Evolutionary conservation across 2,888 invertebrate species (phyloP), one percentile per base, ranked within the genome.

Genomic region (Adelphocoris suturalis): DNA sequence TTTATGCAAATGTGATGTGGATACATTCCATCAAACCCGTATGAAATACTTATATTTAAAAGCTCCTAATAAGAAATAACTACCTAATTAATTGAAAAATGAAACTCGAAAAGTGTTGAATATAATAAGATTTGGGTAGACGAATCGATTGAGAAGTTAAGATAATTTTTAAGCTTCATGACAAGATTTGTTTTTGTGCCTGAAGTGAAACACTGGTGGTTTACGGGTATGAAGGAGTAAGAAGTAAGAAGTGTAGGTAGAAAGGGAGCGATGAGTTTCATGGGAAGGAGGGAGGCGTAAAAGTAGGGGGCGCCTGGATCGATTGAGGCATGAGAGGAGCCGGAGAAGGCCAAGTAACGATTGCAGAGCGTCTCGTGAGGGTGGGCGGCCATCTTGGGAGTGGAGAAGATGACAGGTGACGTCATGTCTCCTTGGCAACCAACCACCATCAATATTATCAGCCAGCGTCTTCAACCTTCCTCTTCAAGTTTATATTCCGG

Each of bases 381-480:
- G 86, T 46, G 86, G 90, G 84, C 89, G 89, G 90, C 90, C 90
- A 90, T 90, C 90, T 84, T 89, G 84, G 78, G 81, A 82, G 82
- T 86, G 90, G 86, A 68, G 86, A 91, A 91, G 91, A 91, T 91
- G 91, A 91, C 91, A 91, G 91, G 91, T 91, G 91, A 91, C 91
- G 91, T 91, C 91, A 91, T 90, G 90, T 90, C 75, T 78, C 88
- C 91, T 86, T 90, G 89, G 91, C 88, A 87, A 91, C 91, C 87
- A 47, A 68, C 84, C 82, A 78, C 80, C 91, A 90, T 90, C 91
- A 90, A 90, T 91, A 86, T 86, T 75, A 86, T 86, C 86, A 90
- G 91, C 90, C 81, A 91, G 86, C 90, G 78, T 80, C 90, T 90
- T 87, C 90, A 57, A 76, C 81, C 87, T 61, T 68, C 81, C 28